phyloP scores from a whole-genome alignment of 2,888 invertebrate species.

The Stenchaetothrips biformis region DNA sequence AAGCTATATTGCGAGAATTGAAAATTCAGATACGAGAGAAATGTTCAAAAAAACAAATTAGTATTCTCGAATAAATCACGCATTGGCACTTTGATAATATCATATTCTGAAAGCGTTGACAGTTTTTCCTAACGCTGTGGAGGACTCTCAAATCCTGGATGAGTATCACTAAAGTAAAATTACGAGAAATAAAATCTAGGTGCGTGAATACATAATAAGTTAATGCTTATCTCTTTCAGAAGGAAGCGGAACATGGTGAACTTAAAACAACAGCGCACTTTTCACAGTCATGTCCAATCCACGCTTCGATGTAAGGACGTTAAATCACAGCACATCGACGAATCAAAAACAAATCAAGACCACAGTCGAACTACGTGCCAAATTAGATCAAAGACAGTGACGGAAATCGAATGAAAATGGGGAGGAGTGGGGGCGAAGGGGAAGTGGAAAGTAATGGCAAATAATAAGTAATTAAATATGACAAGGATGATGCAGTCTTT shows the following conservation, averaged over 20 bases:
- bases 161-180: background rate
- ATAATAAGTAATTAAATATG: background rate
- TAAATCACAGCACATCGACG: background rate
- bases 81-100: constrained; percentile 8
- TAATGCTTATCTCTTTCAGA: background rate
- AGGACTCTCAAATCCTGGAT: background rate
- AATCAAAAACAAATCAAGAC: background rate
- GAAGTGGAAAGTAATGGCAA: too few species aligned
- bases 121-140: background rate
- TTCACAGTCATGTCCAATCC: background rate
- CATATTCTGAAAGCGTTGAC: background rate
- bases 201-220: background rate
- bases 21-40: too few species aligned
- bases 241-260: background rate
- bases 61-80: too few species aligned
- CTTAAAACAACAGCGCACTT: background rate
- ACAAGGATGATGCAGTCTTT: constrained; percentile 12
- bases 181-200: background rate
- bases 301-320: background rate
- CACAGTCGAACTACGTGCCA: background rate
- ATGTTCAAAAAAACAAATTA: too few species aligned
- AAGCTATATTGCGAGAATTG: too few species aligned
- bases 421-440: background rate
- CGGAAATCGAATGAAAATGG: background rate
- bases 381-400: background rate